Evolutionary conservation across 2,888 invertebrate genomes (phyloP).

Genomic region (Meiosimyza decipiens): DNA sequence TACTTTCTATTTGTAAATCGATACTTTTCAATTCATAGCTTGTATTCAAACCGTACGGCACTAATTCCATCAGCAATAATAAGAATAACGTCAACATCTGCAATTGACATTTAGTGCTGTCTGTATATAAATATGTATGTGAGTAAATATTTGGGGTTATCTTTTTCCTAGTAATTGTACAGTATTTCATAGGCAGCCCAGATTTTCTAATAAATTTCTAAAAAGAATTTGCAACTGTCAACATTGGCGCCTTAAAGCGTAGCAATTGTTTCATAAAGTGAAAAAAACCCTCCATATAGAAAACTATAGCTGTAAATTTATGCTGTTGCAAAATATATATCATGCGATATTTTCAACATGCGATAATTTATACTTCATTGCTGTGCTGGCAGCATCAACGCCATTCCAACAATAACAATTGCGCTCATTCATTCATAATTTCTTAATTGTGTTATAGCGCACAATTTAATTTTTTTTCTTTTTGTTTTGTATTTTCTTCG

Average conservation of each 20-base stretch:
- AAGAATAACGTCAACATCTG: neutral
- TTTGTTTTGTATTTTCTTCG: neutral
- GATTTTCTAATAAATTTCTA: neutral
- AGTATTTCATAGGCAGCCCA: neutral
- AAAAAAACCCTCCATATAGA: neutral
- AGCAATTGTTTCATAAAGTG: neutral
- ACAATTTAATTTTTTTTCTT: neutral
- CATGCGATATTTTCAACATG: conserved; percentile 11
- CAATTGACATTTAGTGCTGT: neutral
- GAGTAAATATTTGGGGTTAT: too few relatives aligned
- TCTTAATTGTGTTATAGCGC: neutral
- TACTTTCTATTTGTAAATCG: too few relatives aligned
- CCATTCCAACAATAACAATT: neutral
- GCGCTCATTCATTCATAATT: conserved; percentile 21
- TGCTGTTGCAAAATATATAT: neutral
- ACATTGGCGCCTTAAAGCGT: neutral
- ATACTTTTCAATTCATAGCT: too few relatives aligned
- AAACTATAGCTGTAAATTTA: neutral
- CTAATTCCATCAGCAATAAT: too few relatives aligned
- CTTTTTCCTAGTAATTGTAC: too few relatives aligned
- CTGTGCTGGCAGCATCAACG: neutral
- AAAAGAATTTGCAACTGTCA: neutral
- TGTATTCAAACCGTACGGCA: too few relatives aligned
- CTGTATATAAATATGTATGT: neutral
- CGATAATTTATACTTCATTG: neutral